Conservation (phyloP, 2,113 vertebrate species). For the Caranx melampygus region DNA sequence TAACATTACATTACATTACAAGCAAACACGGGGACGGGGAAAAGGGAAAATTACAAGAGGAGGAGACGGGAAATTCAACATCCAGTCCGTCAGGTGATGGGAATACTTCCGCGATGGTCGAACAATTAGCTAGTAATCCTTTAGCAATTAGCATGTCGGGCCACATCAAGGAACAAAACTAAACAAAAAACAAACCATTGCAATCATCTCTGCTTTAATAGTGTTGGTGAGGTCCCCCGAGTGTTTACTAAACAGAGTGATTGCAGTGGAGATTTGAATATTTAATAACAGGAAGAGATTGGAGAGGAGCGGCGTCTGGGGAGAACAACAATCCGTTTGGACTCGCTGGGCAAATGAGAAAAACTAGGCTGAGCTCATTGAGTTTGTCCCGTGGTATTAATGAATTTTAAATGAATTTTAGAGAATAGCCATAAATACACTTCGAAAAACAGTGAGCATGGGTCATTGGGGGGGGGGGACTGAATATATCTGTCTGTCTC, state of each 20-base stretch:
- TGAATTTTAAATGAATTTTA: slow-evolving; percentile 79
- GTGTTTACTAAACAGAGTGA: slow-evolving; percentile 81
- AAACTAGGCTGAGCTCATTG: slow-evolving; percentile 77
- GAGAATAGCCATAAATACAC: slow-evolving; percentile 67
- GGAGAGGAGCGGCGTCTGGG: slow-evolving; percentile 72
- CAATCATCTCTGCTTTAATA: slow-evolving; percentile 78
- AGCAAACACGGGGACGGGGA: slow-evolving; percentile 23
- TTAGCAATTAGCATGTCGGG: slow-evolving; percentile 64
- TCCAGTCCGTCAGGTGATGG: slow-evolving; percentile 17
- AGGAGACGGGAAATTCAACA: neutral
- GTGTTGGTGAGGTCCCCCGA: slow-evolving; percentile 71
- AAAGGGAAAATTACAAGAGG: neutral
- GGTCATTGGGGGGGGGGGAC: neutral
- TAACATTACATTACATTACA: slow-evolving; percentile 22
- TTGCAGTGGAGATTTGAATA: slow-evolving; percentile 82
- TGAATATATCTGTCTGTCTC: slow-evolving; percentile 6
- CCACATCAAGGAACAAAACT: slow-evolving; percentile 55
- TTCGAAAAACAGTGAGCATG: slow-evolving; percentile 53
- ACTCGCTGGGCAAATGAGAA: slow-evolving; percentile 76
- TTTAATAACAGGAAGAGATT: slow-evolving; percentile 82
- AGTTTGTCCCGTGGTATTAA: slow-evolving; percentile 76
- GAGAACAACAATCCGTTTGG: slow-evolving; percentile 80
- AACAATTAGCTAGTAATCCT: slow-evolving; percentile 52
- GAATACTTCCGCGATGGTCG: slow-evolving; percentile 25
- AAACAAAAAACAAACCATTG: slow-evolving; percentile 77